A percentile compares a stretch with the other conserved stretches of the same genome.
These are phyloP conservation scores for Nemurella pictetii DNA, from an alignment of 2,888 invertebrate genomes.

Conservation along the genomic window DNA sequence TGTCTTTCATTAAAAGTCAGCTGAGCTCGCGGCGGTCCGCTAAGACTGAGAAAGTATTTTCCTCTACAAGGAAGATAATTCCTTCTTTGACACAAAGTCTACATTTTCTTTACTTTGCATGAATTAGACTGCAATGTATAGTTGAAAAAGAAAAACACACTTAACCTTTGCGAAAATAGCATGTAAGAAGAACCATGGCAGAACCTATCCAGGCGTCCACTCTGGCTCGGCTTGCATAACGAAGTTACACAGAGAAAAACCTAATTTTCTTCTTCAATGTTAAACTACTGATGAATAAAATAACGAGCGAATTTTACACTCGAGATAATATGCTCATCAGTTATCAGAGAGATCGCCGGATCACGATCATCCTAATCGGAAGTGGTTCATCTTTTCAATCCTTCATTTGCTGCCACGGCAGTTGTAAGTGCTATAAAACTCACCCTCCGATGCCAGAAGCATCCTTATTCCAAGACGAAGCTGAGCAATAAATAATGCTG, in stretches of 20 bases:
- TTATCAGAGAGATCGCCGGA: not conserved
- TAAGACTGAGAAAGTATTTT: conserved; percentile 4
- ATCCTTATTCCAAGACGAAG: not conserved
- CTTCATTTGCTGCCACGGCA: not conserved
- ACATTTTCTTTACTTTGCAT: conserved; percentile 12
- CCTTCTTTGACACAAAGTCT: conserved; percentile 25
- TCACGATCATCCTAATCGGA: not conserved
- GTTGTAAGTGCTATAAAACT: not conserved
- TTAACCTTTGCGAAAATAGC: not conserved
- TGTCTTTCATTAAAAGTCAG: conserved; percentile 25
- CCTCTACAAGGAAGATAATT: conserved; percentile 17
- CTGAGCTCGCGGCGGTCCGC: not conserved
- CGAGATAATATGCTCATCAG: not conserved
- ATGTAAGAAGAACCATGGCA: not conserved
- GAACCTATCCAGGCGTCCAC: not conserved
- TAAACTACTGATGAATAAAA: not conserved
- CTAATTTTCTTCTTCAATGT: not conserved
- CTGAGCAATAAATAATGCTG: not conserved
- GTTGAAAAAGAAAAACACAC: conserved; percentile 1
- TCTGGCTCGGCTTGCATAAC: not conserved
- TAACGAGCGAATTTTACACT: not conserved
- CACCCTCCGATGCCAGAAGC: not conserved
- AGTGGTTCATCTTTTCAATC: not conserved
- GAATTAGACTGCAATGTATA: conserved; percentile 1
- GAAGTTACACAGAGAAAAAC: not conserved